phyloP scores from a whole-genome alignment of 2,888 invertebrate species.

The Dromius quadrimaculatus region DNA sequence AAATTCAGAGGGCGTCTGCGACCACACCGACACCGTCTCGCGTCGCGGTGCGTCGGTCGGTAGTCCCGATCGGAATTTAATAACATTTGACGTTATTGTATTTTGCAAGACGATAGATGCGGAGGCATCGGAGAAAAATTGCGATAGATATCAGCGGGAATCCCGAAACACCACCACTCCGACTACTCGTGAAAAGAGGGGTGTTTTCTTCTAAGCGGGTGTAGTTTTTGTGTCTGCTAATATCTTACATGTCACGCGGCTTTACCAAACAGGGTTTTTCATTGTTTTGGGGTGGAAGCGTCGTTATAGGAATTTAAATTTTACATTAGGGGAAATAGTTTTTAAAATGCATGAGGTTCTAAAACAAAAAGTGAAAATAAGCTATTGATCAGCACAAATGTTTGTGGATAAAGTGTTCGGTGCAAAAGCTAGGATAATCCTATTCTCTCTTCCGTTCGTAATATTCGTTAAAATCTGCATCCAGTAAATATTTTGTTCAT shows the following conservation, averaged over 20 bases:
- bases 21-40: neutral
- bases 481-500: too few species aligned
- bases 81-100: slow-evolving; percentile 35
- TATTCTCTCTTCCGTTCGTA: too few species aligned
- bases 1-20: neutral
- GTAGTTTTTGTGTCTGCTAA: neutral
- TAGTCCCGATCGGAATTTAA: slow-evolving; percentile 32
- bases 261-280: slow-evolving; percentile 6
- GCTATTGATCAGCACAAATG: too few species aligned
- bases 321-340: neutral
- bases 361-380: too few species aligned
- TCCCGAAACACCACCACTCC: neutral
- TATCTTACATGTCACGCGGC: slow-evolving; percentile 8
- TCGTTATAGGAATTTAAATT: slow-evolving; percentile 8
- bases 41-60: slow-evolving; percentile 6
- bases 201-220: slow-evolving; percentile 3
- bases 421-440: too few species aligned
- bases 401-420: too few species aligned
- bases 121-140: neutral
- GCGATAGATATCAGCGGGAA: neutral
- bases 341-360: neutral
- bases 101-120: slow-evolving; percentile 21
- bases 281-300: neutral
- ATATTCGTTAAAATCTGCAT: too few species aligned
- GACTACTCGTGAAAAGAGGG: neutral